phyloP scores from a whole-genome alignment of 2,888 invertebrate species.

The Hylaea fasciaria region DNA sequence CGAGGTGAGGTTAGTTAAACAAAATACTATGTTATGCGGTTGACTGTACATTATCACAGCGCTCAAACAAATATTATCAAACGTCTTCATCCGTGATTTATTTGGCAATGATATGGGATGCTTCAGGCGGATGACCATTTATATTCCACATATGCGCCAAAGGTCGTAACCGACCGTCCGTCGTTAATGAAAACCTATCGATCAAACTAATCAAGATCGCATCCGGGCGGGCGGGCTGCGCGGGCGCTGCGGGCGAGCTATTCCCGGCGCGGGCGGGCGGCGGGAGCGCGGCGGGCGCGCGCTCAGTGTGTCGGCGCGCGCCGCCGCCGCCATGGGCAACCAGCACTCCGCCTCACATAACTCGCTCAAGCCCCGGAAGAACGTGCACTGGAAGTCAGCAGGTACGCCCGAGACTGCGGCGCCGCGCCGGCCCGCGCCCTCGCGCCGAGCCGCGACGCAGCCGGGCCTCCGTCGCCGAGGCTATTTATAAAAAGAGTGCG shows the following conservation, averaged over 20 bases:
- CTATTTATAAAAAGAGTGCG: constrained; percentile 80
- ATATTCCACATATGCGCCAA: constrained; percentile 38
- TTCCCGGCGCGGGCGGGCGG: constrained; percentile 64
- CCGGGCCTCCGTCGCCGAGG: constrained; percentile 59
- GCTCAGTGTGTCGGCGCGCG: constrained; percentile 81
- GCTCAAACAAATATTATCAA: background rate
- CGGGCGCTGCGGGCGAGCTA: constrained; percentile 63
- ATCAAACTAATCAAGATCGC: constrained; percentile 73
- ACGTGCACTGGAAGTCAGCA: constrained; percentile 94
- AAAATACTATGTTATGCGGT: background rate
- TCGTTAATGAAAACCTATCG: constrained; percentile 58
- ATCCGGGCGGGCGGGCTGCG: constrained; percentile 62
- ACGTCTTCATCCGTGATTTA: background rate
- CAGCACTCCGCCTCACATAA: constrained; percentile 79
- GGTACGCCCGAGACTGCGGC: constrained; percentile 79
- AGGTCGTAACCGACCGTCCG: constrained; percentile 35
- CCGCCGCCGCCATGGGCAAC: constrained; percentile 84
- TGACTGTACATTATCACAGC: constrained; percentile 4
- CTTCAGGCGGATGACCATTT: constrained; percentile 15
- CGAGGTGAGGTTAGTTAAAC: no score
- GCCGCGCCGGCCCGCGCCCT: constrained; percentile 17
- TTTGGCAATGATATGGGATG: constrained; percentile 22
- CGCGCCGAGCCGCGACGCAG: constrained; percentile 7
- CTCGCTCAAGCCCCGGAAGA: constrained; percentile 87
- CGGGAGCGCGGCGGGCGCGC: constrained; percentile 55